Conservation (phyloP, 30 jellyfish, hydroid and myxozoan genomes). For the Aurelia sp. region DNA sequence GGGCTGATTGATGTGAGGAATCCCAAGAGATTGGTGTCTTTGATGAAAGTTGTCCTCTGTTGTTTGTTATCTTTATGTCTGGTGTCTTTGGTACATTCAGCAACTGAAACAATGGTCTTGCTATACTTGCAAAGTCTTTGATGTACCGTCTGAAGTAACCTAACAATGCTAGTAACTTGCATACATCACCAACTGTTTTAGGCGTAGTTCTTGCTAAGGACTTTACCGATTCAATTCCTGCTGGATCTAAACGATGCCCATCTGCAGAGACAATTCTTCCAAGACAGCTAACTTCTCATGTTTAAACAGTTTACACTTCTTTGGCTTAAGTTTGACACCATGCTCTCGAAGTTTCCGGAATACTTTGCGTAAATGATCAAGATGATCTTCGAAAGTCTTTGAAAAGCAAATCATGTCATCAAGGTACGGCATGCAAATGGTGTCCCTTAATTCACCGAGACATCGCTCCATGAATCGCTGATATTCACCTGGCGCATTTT, state of each 20-base stretch:
- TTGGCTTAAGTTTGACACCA: no score
- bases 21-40: conserved; percentile 14
- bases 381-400: conserved; percentile 38
- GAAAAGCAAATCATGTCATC: conserved; percentile 35
- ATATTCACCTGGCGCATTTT: no score
- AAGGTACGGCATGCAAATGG: conserved; percentile 3
- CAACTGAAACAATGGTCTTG: conserved; percentile 45
- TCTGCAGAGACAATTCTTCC: conserved; percentile 34
- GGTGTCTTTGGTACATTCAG: conserved; percentile 20
- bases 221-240: conserved; percentile 26
- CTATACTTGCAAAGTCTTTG: conserved; percentile 32
- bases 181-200: conserved; percentile 22
- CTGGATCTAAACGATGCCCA: neutral
- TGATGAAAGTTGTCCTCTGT: conserved; percentile 18
- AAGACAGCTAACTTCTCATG: no score
- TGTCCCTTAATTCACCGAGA: no score
- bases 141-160: conserved; percentile 40
- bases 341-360: no score
- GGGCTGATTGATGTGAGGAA: conserved; percentile 1
- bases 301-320: no score
- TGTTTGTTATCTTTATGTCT: conserved; percentile 9
- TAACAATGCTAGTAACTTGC: conserved; percentile 31
- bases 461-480: no score
- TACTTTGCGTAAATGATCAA: conserved; percentile 12
- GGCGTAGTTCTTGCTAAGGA: conserved; percentile 5